Conservation (phyloP, 2,113 vertebrate species). For the Crypturellus undulatus region DNA sequence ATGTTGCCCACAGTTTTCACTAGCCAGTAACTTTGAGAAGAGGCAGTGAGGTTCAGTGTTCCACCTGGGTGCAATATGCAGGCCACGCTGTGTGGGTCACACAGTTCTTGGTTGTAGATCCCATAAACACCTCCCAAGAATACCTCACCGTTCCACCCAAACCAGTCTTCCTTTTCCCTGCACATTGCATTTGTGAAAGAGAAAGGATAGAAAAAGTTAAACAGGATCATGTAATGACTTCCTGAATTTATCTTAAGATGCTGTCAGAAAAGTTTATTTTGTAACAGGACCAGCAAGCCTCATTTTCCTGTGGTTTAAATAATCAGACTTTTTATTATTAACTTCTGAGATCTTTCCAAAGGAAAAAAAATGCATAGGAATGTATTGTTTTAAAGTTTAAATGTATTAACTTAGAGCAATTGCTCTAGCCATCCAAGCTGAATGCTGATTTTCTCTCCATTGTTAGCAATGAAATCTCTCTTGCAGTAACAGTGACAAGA, state of each 20-base stretch:
- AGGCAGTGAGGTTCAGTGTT: background rate
- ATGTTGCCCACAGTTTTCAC: background rate
- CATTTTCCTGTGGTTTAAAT: background rate
- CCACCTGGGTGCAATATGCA: background rate
- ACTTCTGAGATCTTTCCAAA: background rate
- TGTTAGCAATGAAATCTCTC: background rate
- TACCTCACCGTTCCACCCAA: conserved; percentile 16
- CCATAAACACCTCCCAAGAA: background rate
- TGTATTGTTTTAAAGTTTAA: background rate
- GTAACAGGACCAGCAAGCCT: background rate
- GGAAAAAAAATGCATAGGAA: background rate
- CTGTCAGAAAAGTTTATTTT: background rate
- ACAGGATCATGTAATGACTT: background rate
- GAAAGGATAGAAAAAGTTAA: background rate
- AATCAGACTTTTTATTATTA: conserved; percentile 2
- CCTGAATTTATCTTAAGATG: background rate
- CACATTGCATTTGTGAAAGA: background rate
- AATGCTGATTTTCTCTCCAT: background rate
- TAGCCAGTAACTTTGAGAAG: background rate
- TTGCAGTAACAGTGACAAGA: background rate
- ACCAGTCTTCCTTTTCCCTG: background rate
- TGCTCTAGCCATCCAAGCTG: background rate
- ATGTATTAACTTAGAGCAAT: background rate
- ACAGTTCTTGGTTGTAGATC: background rate
- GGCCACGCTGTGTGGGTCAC: background rate